These are phyloP conservation scores for Marronus borbonicus DNA, from an alignment of 2,888 invertebrate genomes.

Conservation along the genomic window DNA sequence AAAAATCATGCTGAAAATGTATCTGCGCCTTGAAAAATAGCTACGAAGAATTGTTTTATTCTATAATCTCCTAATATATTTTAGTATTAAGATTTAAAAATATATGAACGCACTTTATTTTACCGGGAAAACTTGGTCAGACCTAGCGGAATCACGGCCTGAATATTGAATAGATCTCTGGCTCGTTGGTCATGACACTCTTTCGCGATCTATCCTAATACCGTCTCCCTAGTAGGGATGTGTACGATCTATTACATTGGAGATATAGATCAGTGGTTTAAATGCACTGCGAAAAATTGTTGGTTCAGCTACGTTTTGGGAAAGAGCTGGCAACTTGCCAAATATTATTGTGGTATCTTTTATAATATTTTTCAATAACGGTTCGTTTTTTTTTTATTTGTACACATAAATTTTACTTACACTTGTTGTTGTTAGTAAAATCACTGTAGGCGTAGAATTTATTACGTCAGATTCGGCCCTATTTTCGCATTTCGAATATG, in stretches of 20 bases:
- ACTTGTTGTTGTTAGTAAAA: slow-evolving; percentile 14
- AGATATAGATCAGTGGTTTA: slow-evolving; percentile 18
- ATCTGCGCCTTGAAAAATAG: neutral
- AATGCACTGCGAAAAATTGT: slow-evolving; percentile 8
- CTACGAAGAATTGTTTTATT: slow-evolving; percentile 4
- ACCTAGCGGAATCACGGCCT: slow-evolving; percentile 13
- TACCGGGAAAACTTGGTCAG: slow-evolving; percentile 11
- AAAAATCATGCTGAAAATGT: neutral
- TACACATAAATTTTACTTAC: slow-evolving; percentile 15
- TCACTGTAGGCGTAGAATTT: neutral
- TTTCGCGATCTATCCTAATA: slow-evolving; percentile 5
- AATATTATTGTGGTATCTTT: slow-evolving; percentile 15
- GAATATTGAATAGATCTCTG: slow-evolving; percentile 46
- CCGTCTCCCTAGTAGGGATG: too few relatives aligned
- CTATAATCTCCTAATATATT: slow-evolving; percentile 38
- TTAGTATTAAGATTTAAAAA: slow-evolving; percentile 43
- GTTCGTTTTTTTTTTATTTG: neutral
- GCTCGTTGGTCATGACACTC: slow-evolving; percentile 8
- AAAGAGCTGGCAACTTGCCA: neutral
- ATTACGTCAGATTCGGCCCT: neutral
- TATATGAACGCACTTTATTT: slow-evolving; percentile 40
- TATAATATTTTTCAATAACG: slow-evolving; percentile 25
- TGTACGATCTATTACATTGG: slow-evolving; percentile 11
- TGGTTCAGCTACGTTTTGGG: neutral
- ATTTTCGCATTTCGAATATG: slow-evolving; percentile 7